Percentiles rank a stretch among this genome's conserved stretches.
Conservation (phyloP, 2,113 vertebrate species). For the Atherinomorus stipes region DNA sequence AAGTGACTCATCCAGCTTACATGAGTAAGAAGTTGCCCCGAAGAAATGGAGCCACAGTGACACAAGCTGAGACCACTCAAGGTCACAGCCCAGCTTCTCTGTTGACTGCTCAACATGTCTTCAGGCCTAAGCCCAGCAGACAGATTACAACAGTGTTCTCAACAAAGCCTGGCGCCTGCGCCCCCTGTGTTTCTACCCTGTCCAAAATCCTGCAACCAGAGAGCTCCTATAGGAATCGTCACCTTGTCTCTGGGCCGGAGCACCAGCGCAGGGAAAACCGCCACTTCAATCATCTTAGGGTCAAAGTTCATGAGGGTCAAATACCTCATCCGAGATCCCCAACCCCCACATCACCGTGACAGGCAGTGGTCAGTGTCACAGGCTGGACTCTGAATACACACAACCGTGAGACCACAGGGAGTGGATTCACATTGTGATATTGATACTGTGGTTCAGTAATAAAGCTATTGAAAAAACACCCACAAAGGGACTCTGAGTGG, state of each 20-base stretch:
- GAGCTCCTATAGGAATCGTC: constrained; percentile 82
- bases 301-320: constrained; percentile 81
- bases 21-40: constrained; percentile 55
- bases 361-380: constrained; percentile 82
- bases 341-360: constrained; percentile 76
- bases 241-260: constrained; percentile 81
- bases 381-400: constrained; percentile 58
- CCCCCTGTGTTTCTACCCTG: constrained; percentile 59
- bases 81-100: constrained; percentile 71
- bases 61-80: constrained; percentile 70
- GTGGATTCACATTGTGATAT: constrained; percentile 57
- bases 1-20: constrained; percentile 70
- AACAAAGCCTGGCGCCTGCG: constrained; percentile 77
- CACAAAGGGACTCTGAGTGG: constrained; percentile 67
- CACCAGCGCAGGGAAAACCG: constrained; percentile 77
- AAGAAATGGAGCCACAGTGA: constrained; percentile 54
- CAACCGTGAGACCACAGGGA: constrained; percentile 46
- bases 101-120: constrained; percentile 70
- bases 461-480: constrained; percentile 62
- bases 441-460: constrained; percentile 61
- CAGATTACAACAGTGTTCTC: constrained; percentile 74
- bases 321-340: constrained; percentile 77
- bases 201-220: constrained; percentile 78
- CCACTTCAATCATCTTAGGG: constrained; percentile 82
- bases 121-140: constrained; percentile 69